Evolutionary conservation across 1,140 invertebrate genomes (phyloP).

Genomic region (Cherax destructor): DNA sequence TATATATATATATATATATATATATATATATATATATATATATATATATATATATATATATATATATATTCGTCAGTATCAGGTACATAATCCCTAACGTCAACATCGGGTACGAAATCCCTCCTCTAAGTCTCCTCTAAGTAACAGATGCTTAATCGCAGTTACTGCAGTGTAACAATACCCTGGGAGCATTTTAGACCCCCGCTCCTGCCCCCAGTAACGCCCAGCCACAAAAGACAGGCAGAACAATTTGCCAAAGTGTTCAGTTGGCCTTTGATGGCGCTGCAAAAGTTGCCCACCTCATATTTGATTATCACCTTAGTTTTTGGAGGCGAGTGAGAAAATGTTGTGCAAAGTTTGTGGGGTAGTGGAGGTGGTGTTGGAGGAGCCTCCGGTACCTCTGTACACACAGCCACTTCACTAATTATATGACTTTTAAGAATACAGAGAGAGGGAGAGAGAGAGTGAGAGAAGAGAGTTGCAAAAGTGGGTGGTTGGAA

Average conservation of each 20-base stretch:
- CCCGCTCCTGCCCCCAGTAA: background rate
- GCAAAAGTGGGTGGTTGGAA: no score
- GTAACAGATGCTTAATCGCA: no score
- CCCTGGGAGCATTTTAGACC: background rate
- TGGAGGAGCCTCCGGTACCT: slow-evolving; percentile 11
- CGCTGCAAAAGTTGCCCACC: slow-evolving; percentile 1
- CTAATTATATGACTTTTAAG: slow-evolving; percentile 30
- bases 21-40: background rate
- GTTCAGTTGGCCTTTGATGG: slow-evolving; percentile 27
- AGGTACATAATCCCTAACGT: no score
- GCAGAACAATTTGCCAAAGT: slow-evolving; percentile 32
- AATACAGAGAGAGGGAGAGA: slow-evolving; percentile 13
- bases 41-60: slow-evolving; percentile 4
- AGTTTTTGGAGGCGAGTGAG: slow-evolving; percentile 14
- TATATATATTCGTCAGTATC: background rate
- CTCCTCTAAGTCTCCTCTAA: no score
- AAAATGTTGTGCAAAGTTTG: slow-evolving; percentile 27
- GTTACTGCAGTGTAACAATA: background rate
- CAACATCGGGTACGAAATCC: no score
- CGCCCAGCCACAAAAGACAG: slow-evolving; percentile 1
- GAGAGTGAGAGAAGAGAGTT: slow-evolving; percentile 7
- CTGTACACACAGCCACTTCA: slow-evolving; percentile 4
- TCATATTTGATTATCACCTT: slow-evolving; percentile 34
- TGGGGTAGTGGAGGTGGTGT: background rate
- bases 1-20: background rate